Evolutionary conservation across 2,797 vertebrate species (phyloP), one percentile per base, ranked within the genome.

Genomic region (Malacoraja senta): DNA sequence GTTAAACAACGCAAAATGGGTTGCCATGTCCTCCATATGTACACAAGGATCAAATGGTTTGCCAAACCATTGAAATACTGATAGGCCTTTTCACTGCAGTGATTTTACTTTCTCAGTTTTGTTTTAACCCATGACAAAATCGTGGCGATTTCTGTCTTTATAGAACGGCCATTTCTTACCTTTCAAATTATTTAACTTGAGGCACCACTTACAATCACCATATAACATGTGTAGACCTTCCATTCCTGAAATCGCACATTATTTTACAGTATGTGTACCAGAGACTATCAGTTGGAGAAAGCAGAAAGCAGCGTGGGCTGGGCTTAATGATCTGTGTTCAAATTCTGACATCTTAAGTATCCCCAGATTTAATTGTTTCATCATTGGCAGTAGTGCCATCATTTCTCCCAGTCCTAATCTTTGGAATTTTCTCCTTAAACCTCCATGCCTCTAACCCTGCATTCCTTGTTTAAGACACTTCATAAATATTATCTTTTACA

Each of bases 31-130:
- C 26, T 65, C 29, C 32, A 61, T 88, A 32, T 68, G n/a, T 35
- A n/a, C 84, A 63, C 7, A 86, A n/a, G 26, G 13, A 68, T 65
- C 63, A 68, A 88, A 88, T 88, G n/a, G 84, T n/a, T 88, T n/a
- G 83, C 29, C 63, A 58, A 65, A 63, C 29, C 13, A 2, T 88
- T 88, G n/a, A 88, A 32, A 88, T 68, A 88, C n/a, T 88, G n/a
- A 68, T 68, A 63, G 65, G 63, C 17, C 61, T 68, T 9, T 88
- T 35, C 32, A 68, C 84, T 88, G 84, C n/a, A 88, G n/a, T 35
- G 8, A 65, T 19, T 68, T n/a, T 74, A 74, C 71, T 65, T 63
- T 32, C 58, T 63, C 13, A 15, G 29, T 63, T 9, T 68, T 65
- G 17, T 88, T 88, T 63, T 35, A 19, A 68, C 19, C 8, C 1